phyloP scores from a whole-genome alignment of 30 jellyfish, hydroid and myxozoan genomes.

The Clytia hemisphaerica region DNA sequence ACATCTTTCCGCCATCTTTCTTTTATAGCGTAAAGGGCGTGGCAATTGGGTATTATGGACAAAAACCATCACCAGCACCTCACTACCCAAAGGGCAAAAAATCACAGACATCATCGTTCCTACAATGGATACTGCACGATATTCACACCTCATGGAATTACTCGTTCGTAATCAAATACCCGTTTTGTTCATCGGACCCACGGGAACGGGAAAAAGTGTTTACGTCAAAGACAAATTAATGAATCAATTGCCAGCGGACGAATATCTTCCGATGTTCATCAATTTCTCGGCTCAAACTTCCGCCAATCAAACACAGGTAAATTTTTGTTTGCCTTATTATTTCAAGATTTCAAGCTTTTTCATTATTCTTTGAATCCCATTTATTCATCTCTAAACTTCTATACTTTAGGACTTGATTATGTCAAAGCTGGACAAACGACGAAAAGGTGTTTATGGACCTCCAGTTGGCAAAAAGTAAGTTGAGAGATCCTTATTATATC shows the following conservation, averaged over 20 bases:
- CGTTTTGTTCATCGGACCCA: conserved; percentile 86
- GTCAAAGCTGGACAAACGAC: conserved; percentile 89
- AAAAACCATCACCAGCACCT: conserved; percentile 61
- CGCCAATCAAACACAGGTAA: conserved; percentile 97
- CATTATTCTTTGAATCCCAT: background rate
- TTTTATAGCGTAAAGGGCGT: conserved; percentile 86
- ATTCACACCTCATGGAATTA: conserved; percentile 80
- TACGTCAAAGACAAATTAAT: conserved; percentile 79
- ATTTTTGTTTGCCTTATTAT: too few relatives aligned
- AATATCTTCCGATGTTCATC: conserved; percentile 80
- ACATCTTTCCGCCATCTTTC: too few relatives aligned
- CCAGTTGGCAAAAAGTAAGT: conserved; percentile 95
- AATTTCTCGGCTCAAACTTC: conserved; percentile 94
- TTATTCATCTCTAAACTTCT: background rate
- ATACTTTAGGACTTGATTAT: conserved; percentile 68
- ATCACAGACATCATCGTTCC: conserved; percentile 82
- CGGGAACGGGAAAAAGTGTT: conserved; percentile 98
- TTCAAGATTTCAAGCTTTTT: background rate
- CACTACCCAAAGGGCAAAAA: conserved; percentile 78
- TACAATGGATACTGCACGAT: conserved; percentile 97
- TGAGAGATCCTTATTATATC: background rate
- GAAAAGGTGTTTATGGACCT: conserved; percentile 95
- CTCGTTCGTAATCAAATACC: conserved; percentile 67
- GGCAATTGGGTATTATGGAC: conserved; percentile 97
- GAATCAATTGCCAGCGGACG: conserved; percentile 73